These are phyloP conservation scores for Lysandra bellargus DNA, from an alignment of 2,888 invertebrate species.

Conservation along the genomic window DNA sequence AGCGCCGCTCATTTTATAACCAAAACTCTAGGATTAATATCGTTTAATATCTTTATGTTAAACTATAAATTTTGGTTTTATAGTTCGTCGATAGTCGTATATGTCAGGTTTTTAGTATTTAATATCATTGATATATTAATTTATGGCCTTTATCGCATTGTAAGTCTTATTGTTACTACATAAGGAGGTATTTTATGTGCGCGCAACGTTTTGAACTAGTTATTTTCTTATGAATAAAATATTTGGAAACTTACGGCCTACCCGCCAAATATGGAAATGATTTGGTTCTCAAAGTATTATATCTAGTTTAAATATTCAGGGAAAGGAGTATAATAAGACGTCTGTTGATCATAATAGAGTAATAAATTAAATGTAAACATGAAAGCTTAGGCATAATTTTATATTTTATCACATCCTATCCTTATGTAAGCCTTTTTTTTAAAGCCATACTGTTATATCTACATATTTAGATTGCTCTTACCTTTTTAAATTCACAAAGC, in stretches of 20 bases:
- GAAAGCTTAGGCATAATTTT: neutral
- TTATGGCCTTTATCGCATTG: neutral
- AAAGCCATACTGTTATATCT: too few relatives aligned
- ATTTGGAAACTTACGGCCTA: neutral
- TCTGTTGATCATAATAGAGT: neutral
- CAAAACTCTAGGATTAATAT: neutral
- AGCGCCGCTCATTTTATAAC: neutral
- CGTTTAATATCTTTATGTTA: neutral
- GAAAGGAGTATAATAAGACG: neutral
- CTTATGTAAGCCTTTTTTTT: too few relatives aligned
- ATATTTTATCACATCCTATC: neutral
- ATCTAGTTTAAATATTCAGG: neutral
- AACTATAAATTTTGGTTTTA: slow-evolving; percentile 12
- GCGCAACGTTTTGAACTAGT: neutral
- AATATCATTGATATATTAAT: slow-evolving; percentile 10
- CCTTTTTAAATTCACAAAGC: too few relatives aligned
- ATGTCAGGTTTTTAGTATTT: neutral
- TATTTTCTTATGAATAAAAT: slow-evolving; percentile 7
- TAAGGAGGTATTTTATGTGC: neutral
- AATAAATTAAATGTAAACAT: neutral
- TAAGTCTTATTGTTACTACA: neutral
- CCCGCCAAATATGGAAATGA: slow-evolving; percentile 10
- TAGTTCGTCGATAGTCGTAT: slow-evolving; percentile 8
- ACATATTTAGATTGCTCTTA: too few relatives aligned
- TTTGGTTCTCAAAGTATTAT: neutral